These are phyloP conservation scores for Cyprinus carpio DNA, from an alignment of 2,113 vertebrate species.

Conservation along the genomic window DNA sequence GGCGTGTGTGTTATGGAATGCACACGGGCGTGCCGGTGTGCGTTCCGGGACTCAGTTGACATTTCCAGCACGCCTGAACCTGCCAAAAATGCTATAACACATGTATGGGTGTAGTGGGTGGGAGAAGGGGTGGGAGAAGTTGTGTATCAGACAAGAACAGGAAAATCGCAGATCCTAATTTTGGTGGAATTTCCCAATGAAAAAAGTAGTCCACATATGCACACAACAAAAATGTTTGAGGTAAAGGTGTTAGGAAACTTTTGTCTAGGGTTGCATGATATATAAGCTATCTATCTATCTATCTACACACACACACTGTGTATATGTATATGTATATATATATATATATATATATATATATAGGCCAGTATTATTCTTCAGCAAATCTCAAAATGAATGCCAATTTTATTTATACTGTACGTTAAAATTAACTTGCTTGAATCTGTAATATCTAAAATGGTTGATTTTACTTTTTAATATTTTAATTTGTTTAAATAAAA, in stretches of 20 bases:
- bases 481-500: no score
- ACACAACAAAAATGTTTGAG: background rate
- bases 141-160: background rate
- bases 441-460: no score
- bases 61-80: constrained; percentile 55
- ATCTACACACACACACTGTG: no score
- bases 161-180: background rate
- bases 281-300: background rate
- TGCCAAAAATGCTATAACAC: constrained; percentile 34
- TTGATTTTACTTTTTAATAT: no score
- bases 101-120: background rate
- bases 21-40: constrained; percentile 31
- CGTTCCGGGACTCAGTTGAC: background rate
- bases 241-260: background rate
- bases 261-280: background rate
- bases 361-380: no score
- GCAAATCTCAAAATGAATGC: background rate
- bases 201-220: background rate
- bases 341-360: no score
- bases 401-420: no score
- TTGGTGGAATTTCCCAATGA: constrained; percentile 1
- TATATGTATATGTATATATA: no score
- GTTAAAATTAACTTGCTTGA: no score
- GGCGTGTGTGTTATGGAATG: constrained; percentile 35
- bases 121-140: background rate